Conservation (phyloP, 2,888 invertebrate genomes). For the Oscheius onirici region DNA sequence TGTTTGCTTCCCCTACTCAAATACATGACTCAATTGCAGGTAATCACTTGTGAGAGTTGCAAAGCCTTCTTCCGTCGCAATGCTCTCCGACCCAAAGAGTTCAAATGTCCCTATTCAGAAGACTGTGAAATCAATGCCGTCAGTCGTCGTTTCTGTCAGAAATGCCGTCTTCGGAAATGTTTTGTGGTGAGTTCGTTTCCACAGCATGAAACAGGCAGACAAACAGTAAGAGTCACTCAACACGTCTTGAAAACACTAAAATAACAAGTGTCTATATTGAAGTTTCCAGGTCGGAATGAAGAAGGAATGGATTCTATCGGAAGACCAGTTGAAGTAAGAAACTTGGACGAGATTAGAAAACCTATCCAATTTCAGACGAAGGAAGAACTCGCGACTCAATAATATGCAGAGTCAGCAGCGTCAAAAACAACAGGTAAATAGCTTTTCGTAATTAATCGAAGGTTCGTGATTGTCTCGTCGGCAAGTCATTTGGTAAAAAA, state of each 20-base stretch:
- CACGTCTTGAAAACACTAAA: not conserved
- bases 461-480: not conserved
- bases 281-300: slow-evolving; percentile 86
- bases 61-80: slow-evolving; percentile 95
- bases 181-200: slow-evolving; percentile 74
- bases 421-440: slow-evolving; percentile 30
- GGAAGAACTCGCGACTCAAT: slow-evolving; percentile 69
- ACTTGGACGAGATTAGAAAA: too few species aligned
- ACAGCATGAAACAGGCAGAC: not conserved
- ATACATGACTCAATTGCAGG: slow-evolving; percentile 12
- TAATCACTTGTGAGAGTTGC: slow-evolving; percentile 81
- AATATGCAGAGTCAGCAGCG: slow-evolving; percentile 44
- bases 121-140: slow-evolving; percentile 70
- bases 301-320: slow-evolving; percentile 96
- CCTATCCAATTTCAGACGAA: too few species aligned
- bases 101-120: slow-evolving; percentile 69
- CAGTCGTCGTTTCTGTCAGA: slow-evolving; percentile 85
- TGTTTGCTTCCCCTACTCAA: not conserved
- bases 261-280: slow-evolving; percentile 11
- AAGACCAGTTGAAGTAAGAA: slow-evolving; percentile 79
- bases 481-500: not conserved
- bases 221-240: not conserved
- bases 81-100: slow-evolving; percentile 84
- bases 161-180: slow-evolving; percentile 92
- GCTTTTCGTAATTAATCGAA: not conserved